Percentiles rank a stretch among this genome's conserved stretches.
Evolutionary conservation across 2,113 vertebrate genomes (phyloP).

Genomic region (Plecturocebus donacophilus): DNA sequence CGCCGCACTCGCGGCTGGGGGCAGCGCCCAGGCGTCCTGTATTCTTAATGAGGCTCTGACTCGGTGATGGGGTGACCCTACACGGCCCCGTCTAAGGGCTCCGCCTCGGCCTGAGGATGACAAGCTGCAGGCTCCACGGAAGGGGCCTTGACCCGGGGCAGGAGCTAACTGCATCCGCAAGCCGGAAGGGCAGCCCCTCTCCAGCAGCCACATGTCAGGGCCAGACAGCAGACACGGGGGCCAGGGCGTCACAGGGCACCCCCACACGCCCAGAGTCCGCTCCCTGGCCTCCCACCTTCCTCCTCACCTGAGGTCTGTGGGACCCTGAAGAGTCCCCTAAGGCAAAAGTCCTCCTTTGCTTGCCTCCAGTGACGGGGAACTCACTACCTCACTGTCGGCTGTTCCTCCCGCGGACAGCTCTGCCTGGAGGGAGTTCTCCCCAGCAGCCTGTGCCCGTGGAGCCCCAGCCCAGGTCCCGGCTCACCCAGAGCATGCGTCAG

Average conservation of each 20-base stretch:
- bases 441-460: fast-evolving
- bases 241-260: fast-evolving
- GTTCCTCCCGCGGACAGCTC: not conserved
- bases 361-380: not conserved
- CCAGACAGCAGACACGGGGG: fast-evolving
- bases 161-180: no score
- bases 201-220: fast-evolving
- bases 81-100: not conserved
- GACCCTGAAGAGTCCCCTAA: not conserved
- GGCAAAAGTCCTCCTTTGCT: not conserved
- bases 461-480: fast-evolving
- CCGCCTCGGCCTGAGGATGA: not conserved
- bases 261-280: fast-evolving
- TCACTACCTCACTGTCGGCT: not conserved
- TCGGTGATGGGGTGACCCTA: no score
- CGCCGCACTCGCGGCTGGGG: fast-evolving
- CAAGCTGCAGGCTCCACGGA: not conserved
- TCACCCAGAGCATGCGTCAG: fast-evolving
- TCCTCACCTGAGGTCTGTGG: fast-evolving
- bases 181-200: fast-evolving
- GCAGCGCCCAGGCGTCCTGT: fast-evolving
- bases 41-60: not conserved
- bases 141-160: not conserved
- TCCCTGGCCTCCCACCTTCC: fast-evolving
- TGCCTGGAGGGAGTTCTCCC: not conserved